A percentile compares a stretch with the other conserved stretches of the same genome.
phyloP scores from a whole-genome alignment of 2,888 invertebrate genomes.

The Timandra comae region DNA sequence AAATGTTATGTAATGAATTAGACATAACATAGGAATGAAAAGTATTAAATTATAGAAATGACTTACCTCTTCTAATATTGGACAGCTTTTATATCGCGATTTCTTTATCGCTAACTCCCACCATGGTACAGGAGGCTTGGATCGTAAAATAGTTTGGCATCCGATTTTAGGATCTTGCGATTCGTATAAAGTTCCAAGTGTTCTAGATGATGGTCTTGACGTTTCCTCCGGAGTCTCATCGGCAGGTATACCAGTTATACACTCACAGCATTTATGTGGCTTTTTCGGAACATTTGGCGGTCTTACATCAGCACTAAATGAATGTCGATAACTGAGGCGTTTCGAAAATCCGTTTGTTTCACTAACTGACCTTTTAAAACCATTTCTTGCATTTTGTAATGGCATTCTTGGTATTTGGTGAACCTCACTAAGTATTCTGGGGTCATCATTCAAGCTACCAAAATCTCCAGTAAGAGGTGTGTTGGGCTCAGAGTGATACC shows the following conservation, averaged over 20 bases:
- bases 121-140: constrained; percentile 88
- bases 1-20: no score
- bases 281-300: constrained; percentile 45
- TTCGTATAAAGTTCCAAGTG: constrained; percentile 68
- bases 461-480: constrained; percentile 60
- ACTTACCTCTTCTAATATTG: constrained; percentile 82
- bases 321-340: constrained; percentile 67
- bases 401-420: constrained; percentile 67
- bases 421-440: constrained; percentile 56
- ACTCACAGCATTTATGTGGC: constrained; percentile 72
- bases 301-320: constrained; percentile 64
- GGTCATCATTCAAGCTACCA: constrained; percentile 45
- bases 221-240: constrained; percentile 49
- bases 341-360: constrained; percentile 69
- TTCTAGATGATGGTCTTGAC: constrained; percentile 56
- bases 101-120: constrained; percentile 91
- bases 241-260: constrained; percentile 63
- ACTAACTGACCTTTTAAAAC: constrained; percentile 65
- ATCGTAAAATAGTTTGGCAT: constrained; percentile 79
- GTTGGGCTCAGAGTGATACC: constrained; percentile 71
- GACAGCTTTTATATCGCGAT: constrained; percentile 88
- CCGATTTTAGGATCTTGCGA: constrained; percentile 81
- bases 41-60: constrained; percentile 10
- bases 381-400: constrained; percentile 62
- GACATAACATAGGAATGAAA: no score